phyloP scores from a whole-genome alignment of 2,888 invertebrate genomes.

The Zele albiditarsus region DNA sequence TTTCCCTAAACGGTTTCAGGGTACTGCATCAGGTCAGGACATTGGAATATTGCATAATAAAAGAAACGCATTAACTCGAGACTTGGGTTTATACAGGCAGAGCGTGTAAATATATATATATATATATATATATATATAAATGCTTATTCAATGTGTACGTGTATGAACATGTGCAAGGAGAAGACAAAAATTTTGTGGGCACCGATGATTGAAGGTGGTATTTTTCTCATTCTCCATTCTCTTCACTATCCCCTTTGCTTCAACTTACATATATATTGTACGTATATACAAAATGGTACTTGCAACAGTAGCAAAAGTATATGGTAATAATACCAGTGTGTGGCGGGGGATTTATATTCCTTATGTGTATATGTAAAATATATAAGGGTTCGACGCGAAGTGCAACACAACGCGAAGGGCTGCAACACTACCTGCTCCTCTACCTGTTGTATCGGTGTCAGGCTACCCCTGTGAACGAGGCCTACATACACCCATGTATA shows the following conservation, averaged over 20 bases:
- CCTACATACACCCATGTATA: constrained; percentile 12
- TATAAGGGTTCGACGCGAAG: constrained; percentile 50
- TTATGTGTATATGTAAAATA: constrained; percentile 14
- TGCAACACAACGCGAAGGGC: constrained; percentile 46
- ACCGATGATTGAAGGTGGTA: constrained; percentile 31
- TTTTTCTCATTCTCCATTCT: constrained; percentile 3
- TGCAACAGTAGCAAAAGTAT: constrained; percentile 32
- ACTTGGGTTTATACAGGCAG: constrained; percentile 48
- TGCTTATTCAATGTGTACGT: background rate
- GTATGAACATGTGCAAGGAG: constrained; percentile 3
- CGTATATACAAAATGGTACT: background rate
- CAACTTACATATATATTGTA: background rate
- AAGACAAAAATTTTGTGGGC: constrained; percentile 28
- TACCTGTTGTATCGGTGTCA: constrained; percentile 64
- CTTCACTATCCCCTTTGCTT: constrained; percentile 2
- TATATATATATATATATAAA: background rate
- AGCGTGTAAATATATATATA: background rate
- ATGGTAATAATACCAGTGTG: constrained; percentile 24
- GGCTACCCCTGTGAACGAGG: constrained; percentile 40
- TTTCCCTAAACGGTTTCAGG: constrained; percentile 71
- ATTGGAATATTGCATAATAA: constrained; percentile 68
- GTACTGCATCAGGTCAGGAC: constrained; percentile 58
- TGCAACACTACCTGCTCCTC: constrained; percentile 65
- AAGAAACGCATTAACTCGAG: constrained; percentile 66
- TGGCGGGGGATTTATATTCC: constrained; percentile 29